Evolutionary conservation across 1,140 invertebrate species (phyloP), one percentile per base, ranked within the genome.

Genomic region (Elysia chlorotica): DNA sequence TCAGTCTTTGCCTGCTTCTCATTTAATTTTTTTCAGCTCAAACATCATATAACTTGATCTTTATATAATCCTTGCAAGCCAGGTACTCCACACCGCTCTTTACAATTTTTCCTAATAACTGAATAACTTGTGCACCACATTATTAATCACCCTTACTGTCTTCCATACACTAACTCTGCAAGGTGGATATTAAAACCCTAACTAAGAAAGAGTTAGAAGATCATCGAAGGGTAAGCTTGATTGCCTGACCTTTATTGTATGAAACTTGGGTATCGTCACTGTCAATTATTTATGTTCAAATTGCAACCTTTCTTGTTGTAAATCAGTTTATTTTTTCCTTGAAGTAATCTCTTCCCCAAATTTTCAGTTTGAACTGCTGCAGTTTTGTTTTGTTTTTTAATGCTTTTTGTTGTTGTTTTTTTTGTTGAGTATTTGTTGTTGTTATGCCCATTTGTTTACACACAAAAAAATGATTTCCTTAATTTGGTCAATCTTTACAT

Each of bases 161-260:
- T n/a, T n/a, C n/a, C n/a, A n/a, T n/a, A n/a, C n/a, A n/a, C n/a
- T n/a, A n/a, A n/a, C n/a, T n/a, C n/a, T n/a, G 33, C 48, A 84
- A 88, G 87, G 83, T 85, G 78, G 87, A 88, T 78, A 75, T 84
- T 38, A 87, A 87, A 80, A 77, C 80, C 56, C 74, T 88, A 65
- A 83, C 74, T 76, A 87, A 86, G 78, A 87, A 86, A 79, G 87
- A 88, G 71, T 75, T 87, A 48, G 86, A 87, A 74, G 87, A 88
- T 75, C 86, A 87, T 71, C 82, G 83, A 71, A 77, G 87, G 87
- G 87, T 88, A 87, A 88, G 83, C 77, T 59, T 25, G 14, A 10
- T 59, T 19, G 57, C 25, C 28, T 17, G 10, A 59, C 10, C 10
- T 28, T 19, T 10, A 17, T 14, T 48, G 41, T 14, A 14, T 48